A percentile compares a stretch with the other conserved stretches of the same genome.
These are phyloP conservation scores for Eupithecia inturbata DNA, from an alignment of 2,888 invertebrate species.

Conservation along the genomic window DNA sequence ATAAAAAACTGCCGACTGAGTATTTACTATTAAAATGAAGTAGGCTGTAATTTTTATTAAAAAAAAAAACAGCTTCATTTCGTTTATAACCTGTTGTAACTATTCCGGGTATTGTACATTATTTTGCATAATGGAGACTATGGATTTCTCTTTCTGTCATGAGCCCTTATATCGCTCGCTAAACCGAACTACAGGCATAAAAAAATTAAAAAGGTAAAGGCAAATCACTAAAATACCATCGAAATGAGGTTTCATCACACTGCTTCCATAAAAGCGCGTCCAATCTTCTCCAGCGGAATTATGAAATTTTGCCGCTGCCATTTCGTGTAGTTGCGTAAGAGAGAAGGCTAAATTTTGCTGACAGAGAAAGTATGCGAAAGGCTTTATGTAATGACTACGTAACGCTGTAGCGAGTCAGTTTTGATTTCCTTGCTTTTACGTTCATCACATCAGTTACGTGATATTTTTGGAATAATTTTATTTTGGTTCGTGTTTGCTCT, in stretches of 20 bases:
- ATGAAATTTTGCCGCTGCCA: slow-evolving; percentile 83
- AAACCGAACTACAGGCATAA: background rate
- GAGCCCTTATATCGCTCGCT: too few species aligned
- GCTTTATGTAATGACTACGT: slow-evolving; percentile 80
- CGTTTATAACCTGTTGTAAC: slow-evolving; percentile 1
- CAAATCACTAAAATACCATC: background rate
- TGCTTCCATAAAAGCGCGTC: slow-evolving; percentile 69
- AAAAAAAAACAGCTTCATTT: background rate
- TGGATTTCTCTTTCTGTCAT: too few species aligned
- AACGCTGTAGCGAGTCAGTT: slow-evolving; percentile 77
- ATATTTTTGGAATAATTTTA: slow-evolving; percentile 65
- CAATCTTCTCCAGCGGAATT: slow-evolving; percentile 78
- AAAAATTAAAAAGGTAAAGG: background rate
- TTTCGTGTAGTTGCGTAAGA: slow-evolving; percentile 77
- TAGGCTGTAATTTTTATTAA: slow-evolving; percentile 11
- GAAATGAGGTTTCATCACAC: slow-evolving; percentile 62
- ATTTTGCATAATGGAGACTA: slow-evolving; percentile 1
- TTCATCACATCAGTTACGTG: slow-evolving; percentile 79
- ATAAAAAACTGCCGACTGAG: slow-evolving; percentile 6
- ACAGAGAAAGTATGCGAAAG: slow-evolving; percentile 84
- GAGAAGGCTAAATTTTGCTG: slow-evolving; percentile 83
- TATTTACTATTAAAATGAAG: background rate
- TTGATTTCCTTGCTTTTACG: slow-evolving; percentile 83
- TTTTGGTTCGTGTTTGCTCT: slow-evolving; percentile 54
- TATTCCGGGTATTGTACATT: slow-evolving; percentile 11